Evolutionary conservation across 1,140 invertebrate species (phyloP).

Genomic region (Diuraphis noxia): DNA sequence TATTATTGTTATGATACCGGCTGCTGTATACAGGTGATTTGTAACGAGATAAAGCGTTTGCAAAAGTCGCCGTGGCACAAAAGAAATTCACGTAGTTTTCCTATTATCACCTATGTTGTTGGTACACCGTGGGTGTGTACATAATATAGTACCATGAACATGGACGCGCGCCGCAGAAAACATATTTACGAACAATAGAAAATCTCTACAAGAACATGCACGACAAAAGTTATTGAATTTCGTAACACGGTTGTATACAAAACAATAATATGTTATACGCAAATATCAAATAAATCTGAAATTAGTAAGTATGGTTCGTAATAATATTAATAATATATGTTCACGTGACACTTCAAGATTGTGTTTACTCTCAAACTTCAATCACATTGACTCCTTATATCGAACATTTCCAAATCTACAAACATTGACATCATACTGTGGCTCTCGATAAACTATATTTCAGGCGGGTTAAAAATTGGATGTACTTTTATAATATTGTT

Average conservation of each 20-base stretch:
- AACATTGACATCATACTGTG: background rate
- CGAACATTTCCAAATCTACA: background rate
- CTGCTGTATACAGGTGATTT: background rate
- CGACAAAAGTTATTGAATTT: too few species aligned
- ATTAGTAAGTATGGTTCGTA: too few species aligned
- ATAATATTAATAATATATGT: too few species aligned
- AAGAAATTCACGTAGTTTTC: background rate
- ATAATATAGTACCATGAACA: background rate
- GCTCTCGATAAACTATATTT: too few species aligned
- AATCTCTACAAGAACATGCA: too few species aligned
- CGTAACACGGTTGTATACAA: too few species aligned
- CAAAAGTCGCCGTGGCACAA: background rate
- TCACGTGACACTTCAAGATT: background rate
- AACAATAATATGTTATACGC: too few species aligned
- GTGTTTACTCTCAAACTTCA: background rate
- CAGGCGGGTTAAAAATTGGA: too few species aligned
- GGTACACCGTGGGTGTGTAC: background rate
- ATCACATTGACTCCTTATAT: background rate
- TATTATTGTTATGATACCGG: too few species aligned
- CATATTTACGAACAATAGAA: too few species aligned
- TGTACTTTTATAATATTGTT: too few species aligned
- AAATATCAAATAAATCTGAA: accelerated
- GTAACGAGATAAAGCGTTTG: background rate
- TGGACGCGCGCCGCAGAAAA: too few species aligned
- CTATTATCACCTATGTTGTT: background rate